A percentile compares a stretch with the other conserved stretches of the same genome.
phyloP scores from a whole-genome alignment of 2,888 invertebrate genomes.

The Idaea biselata region DNA sequence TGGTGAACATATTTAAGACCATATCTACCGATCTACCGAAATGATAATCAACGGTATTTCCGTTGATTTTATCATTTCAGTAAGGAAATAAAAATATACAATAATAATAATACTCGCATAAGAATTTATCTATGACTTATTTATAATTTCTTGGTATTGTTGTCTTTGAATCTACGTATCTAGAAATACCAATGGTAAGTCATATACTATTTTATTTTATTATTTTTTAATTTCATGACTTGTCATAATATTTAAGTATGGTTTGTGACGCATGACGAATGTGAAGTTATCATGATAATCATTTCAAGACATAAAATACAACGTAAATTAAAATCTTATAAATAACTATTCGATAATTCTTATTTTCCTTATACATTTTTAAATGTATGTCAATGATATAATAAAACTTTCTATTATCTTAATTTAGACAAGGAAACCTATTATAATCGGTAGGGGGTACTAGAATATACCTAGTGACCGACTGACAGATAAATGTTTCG shows the following conservation, averaged over 20 bases:
- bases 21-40: neutral
- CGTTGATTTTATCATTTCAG: slow-evolving; percentile 4
- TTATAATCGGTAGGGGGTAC: neutral
- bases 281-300: neutral
- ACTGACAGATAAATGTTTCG: neutral
- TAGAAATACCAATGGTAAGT: neutral
- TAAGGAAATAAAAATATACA: neutral
- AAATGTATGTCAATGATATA: neutral
- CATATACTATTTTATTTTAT: neutral
- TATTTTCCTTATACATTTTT: neutral
- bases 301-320: neutral
- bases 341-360: too few species aligned
- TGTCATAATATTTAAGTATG: neutral
- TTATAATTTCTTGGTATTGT: neutral
- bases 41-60: neutral
- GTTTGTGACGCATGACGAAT: neutral
- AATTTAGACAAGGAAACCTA: neutral
- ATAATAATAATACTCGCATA: neutral
- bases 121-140: neutral
- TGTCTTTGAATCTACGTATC: neutral
- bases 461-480: too few species aligned
- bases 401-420: neutral
- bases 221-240: neutral
- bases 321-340: too few species aligned
- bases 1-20: too few species aligned